Percentiles rank a stretch among this genome's conserved stretches.
phyloP scores from a whole-genome alignment of 2,888 invertebrate genomes.

The Drosophila maculinotata region DNA sequence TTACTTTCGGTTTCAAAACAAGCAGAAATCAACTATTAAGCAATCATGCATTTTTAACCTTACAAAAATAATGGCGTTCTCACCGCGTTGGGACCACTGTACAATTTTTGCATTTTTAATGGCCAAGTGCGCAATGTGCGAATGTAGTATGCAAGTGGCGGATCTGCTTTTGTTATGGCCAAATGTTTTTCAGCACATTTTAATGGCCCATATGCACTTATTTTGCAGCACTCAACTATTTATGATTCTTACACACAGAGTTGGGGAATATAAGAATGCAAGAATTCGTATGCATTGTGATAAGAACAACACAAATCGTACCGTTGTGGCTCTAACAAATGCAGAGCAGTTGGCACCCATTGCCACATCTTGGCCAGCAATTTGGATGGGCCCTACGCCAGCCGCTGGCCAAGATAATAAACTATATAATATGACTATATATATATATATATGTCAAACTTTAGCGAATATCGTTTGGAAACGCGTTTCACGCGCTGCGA shows the following conservation, averaged over 20 bases:
- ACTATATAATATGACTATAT: neutral
- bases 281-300: conserved; percentile 35
- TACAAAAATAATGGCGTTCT: too few relatives aligned
- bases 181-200: conserved; percentile 19
- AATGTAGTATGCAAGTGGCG: conserved; percentile 27
- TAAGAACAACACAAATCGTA: conserved; percentile 36
- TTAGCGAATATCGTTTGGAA: conserved; percentile 23
- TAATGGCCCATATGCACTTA: conserved; percentile 9
- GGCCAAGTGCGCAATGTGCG: conserved; percentile 31
- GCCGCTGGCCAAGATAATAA: conserved; percentile 1
- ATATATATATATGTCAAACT: conserved; percentile 1
- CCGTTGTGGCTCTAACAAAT: conserved; percentile 68
- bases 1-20: too few relatives aligned
- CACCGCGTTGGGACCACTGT: too few relatives aligned
- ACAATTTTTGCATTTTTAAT: conserved; percentile 20
- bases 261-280: conserved; percentile 32
- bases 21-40: too few relatives aligned
- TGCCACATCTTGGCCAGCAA: conserved; percentile 41
- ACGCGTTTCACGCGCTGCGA: conserved; percentile 68
- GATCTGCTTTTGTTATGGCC: conserved; percentile 35
- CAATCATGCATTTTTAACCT: too few relatives aligned
- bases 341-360: conserved; percentile 55
- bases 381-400: neutral
- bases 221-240: conserved; percentile 6
- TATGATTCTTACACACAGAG: neutral